Evolutionary conservation across 2,113 vertebrate species (phyloP), one percentile per base, ranked within the genome.

Genomic region (Hucho hucho): DNA sequence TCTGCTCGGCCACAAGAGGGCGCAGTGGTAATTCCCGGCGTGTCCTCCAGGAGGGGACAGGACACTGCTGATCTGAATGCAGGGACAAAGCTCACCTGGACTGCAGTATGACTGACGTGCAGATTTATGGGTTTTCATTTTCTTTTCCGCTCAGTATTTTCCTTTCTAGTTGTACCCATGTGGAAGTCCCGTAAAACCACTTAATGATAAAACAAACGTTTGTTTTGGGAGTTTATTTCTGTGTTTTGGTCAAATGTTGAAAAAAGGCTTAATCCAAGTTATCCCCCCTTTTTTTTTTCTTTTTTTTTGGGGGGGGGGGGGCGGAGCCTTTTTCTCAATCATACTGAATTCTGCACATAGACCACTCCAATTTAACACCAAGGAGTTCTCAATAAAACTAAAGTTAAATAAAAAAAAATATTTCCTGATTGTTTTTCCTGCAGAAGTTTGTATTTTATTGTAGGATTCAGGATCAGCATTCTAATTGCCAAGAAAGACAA

Each of bases 321-420:
- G 67, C 24, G n/a, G 72, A 20, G 58, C 32, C 69, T 24, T 71
- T 32, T 74, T 77, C 47, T 56, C 74, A 65, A 58, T 71, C 75
- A 66, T 70, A 80, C 53, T 67, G 70, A 72, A 74, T 72, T 82
- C 77, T 80, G 22, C 58, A 77, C 71, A 70, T 65, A 26, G 72
- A 46, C 22, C 53, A 70, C 71, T 29, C 59, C 71, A 64, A 47
- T 77, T 69, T 53, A 71, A 79, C 77, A 28, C 26, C 74, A 72
- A 75, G 46, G 68, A 63, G 63, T 78, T 82, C 59, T 73, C 75
- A 88, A 85, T 82, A 76, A 82, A 88, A 84, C 66, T 24, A 53
- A 64, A 6, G 65, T 47, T 66, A 29, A 73, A 64, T 25, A 63
- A 63, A 58, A 71, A 71, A 53, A 18, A 1, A 49, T 9, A 53